phyloP scores from a whole-genome alignment of 1,140 invertebrate species.

The Eueides isabella region DNA sequence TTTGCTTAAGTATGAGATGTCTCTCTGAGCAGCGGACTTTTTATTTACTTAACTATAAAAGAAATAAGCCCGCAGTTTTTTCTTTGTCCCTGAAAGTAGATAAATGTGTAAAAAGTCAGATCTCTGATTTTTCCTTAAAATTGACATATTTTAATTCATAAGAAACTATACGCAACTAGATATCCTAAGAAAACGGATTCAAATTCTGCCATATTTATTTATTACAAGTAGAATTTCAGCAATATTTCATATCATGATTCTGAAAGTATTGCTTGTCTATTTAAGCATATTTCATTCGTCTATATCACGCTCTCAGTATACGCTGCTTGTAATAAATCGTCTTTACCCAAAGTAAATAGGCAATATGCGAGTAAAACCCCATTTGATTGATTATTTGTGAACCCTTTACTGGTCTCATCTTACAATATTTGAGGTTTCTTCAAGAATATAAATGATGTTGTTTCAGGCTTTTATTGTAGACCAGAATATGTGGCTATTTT shows the following conservation, averaged over 20 bases:
- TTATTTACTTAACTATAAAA: no score
- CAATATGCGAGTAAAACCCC: constrained; percentile 13
- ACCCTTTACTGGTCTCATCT: constrained; percentile 6
- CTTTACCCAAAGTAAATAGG: constrained; percentile 6
- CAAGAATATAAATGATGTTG: background rate
- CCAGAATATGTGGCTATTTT: background rate
- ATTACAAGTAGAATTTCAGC: no score
- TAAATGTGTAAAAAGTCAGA: no score
- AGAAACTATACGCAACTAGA: no score
- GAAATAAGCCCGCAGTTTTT: no score
- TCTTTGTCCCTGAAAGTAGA: no score
- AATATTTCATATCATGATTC: background rate
- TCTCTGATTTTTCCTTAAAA: no score
- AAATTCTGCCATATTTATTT: no score
- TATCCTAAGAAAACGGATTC: no score
- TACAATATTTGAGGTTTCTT: constrained; percentile 13
- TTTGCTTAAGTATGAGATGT: no score
- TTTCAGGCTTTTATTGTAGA: background rate
- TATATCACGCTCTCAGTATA: background rate
- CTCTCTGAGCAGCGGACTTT: no score
- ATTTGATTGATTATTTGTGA: constrained; percentile 13
- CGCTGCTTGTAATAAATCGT: background rate
- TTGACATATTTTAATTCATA: no score
- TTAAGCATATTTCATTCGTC: background rate
- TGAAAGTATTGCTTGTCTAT: constrained; percentile 1